Evolutionary conservation across 2,888 invertebrate genomes (phyloP), one percentile per base, ranked within the genome.

Genomic region (Xylota segnis): DNA sequence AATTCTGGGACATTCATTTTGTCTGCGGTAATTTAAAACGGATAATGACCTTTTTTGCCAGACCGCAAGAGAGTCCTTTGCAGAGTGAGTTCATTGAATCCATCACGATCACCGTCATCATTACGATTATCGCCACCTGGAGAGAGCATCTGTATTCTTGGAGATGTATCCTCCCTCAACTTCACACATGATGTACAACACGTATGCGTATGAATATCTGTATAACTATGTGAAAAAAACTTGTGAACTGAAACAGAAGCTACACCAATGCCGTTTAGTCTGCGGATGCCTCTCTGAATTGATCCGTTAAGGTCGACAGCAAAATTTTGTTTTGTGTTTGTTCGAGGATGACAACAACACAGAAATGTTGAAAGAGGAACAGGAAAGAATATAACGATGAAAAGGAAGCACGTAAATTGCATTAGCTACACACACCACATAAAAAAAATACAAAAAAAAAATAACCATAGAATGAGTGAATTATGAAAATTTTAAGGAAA

Each of bases 261-360:
- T 10, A 68, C 75, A 65, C 50, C 82, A 86, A 82, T 86, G 86
- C 82, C 86, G 72, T 86, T 86, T 66, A 70, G 72, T 86, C 84
- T 76, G 74, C 66, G 74, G 68, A 66, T 45, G 45, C 61, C 78
- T 65, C 50, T 50, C 40, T 58, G 27, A 71, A 71, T 72, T 68
- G 66, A 77, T 76, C 86, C 86, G 86, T 86, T 86, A 86, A 82
- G 82, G 82, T 82, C 72, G 82, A 50, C 86, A 77, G 61, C 59
- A 76, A 81, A 59, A 14, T 6, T 43, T 43, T 14, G 7, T 34
- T 32, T 32, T 32, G 2, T 37, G 32, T 34, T 1, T 78, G 58
- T 43, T 71, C 68, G 63, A 77, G 34, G 66, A 71, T 76, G 82
- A 76, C 65, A 59, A 56, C 54, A 76, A 76, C 61, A 32, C 61